Conservation (phyloP, 2,888 invertebrate species). For the Gnatocerus cornutus region DNA sequence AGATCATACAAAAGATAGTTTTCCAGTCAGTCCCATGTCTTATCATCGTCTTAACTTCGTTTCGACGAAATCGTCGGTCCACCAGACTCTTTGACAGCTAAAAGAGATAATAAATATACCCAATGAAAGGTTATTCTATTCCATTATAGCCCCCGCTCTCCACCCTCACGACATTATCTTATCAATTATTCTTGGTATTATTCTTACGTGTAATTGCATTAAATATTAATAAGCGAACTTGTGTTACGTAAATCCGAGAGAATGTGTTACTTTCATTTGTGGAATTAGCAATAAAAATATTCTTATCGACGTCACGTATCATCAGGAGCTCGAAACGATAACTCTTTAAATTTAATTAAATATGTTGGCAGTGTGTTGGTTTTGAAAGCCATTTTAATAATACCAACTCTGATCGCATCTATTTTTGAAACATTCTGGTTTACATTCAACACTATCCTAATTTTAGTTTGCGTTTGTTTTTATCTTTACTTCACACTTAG, state of each 20-base stretch:
- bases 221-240: constrained; percentile 20
- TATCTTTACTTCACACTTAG: constrained; percentile 49
- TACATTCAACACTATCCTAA: constrained; percentile 56
- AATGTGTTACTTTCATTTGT: constrained; percentile 45
- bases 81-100: constrained; percentile 33
- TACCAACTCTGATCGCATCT: constrained; percentile 55
- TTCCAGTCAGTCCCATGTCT: constrained; percentile 22
- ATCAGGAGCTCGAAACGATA: too few species aligned
- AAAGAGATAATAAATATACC: constrained; percentile 42
- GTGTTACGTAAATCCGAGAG: constrained; percentile 28
- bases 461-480: constrained; percentile 55
- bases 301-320: too few species aligned
- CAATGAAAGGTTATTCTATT: constrained; percentile 29
- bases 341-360: constrained; percentile 35
- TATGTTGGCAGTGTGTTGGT: constrained; percentile 49
- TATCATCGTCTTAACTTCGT: constrained; percentile 20
- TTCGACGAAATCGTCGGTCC: constrained; percentile 32
- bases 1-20: constrained; percentile 37
- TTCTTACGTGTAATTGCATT: constrained; percentile 3
- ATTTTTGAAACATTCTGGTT: constrained; percentile 55
- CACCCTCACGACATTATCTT: constrained; percentile 16
- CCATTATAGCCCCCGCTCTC: constrained; percentile 10
- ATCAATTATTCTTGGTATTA: constrained; percentile 9
- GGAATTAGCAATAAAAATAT: neutral
- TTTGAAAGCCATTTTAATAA: constrained; percentile 53